Evolutionary conservation across 1,140 invertebrate species (phyloP).

Genomic region (Papilio helenus): DNA sequence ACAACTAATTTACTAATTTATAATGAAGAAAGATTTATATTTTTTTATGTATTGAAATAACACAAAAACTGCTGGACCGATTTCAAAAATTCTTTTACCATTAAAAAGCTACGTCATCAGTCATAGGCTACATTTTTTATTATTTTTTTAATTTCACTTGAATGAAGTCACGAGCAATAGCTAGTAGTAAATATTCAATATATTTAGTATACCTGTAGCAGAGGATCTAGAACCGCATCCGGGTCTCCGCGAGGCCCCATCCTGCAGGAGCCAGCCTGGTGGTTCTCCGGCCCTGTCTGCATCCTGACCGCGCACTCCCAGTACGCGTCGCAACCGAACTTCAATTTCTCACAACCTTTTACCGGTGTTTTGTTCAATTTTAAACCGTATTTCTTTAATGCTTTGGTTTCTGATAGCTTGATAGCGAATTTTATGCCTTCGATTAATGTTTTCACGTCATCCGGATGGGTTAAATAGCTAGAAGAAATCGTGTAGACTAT

Average conservation of each 20-base stretch:
- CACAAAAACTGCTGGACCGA: too few species aligned
- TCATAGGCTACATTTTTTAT: too few species aligned
- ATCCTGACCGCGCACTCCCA: conserved; percentile 91
- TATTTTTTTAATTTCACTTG: too few species aligned
- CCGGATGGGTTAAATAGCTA: conserved; percentile 80
- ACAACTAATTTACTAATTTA: too few species aligned
- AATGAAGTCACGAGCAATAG: too few species aligned
- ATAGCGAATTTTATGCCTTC: conserved; percentile 90
- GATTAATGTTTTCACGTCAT: conserved; percentile 89
- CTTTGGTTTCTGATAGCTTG: conserved; percentile 85
- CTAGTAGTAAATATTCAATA: too few species aligned
- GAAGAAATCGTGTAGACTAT: conserved; percentile 34
- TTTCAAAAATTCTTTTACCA: too few species aligned
- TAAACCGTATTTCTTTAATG: conserved; percentile 89
- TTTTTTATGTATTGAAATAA: too few species aligned
- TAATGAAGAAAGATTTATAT: too few species aligned
- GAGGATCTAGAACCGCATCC: conserved; percentile 87
- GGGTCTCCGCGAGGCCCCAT: conserved; percentile 89
- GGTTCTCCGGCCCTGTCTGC: conserved; percentile 92
- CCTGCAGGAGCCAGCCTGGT: conserved; percentile 92
- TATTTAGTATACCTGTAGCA: conserved; percentile 80
- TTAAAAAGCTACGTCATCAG: too few species aligned
- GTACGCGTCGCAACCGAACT: conserved; percentile 90
- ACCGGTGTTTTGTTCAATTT: conserved; percentile 87
- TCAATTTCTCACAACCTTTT: conserved; percentile 87